These are phyloP conservation scores for Limnothrissa miodon DNA, from an alignment of 2,113 vertebrate genomes.

Conservation along the genomic window DNA sequence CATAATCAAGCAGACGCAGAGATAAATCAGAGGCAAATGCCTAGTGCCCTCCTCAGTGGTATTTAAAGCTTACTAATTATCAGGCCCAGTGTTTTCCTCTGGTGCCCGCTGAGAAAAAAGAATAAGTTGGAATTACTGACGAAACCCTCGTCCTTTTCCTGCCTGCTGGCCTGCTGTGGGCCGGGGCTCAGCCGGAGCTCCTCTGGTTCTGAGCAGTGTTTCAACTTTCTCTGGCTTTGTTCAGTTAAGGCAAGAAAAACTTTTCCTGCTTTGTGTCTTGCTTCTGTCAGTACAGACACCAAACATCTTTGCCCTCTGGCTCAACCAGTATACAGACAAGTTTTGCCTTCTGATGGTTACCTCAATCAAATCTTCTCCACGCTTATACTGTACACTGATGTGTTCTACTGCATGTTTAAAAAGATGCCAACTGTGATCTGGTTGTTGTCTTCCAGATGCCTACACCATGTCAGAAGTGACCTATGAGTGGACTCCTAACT, in stretches of 20 bases:
- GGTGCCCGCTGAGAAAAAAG: background rate
- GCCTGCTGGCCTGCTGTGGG: background rate
- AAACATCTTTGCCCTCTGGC: background rate
- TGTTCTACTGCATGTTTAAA: background rate
- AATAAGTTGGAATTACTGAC: background rate
- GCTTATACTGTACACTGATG: background rate
- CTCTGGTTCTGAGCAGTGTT: background rate
- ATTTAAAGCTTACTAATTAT: slow-evolving; percentile 5
- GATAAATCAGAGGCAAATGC: slow-evolving; percentile 5
- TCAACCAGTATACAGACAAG: background rate
- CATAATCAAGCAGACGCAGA: background rate
- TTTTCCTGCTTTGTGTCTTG: background rate
- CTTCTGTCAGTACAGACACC: background rate
- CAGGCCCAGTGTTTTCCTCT: background rate
- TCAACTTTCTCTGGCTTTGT: background rate
- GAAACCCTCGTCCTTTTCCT: background rate
- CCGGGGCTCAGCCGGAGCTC: background rate
- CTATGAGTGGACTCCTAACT: slow-evolving; percentile 92
- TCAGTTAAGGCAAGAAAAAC: background rate
- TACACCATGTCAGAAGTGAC: slow-evolving; percentile 96
- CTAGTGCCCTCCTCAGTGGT: background rate
- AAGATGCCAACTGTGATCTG: background rate
- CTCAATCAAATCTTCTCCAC: background rate
- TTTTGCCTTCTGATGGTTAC: background rate
- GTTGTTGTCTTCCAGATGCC: slow-evolving; percentile 75